Evolutionary conservation across 2,797 vertebrate species (phyloP).

Genomic region (Chrosomus eos): DNA sequence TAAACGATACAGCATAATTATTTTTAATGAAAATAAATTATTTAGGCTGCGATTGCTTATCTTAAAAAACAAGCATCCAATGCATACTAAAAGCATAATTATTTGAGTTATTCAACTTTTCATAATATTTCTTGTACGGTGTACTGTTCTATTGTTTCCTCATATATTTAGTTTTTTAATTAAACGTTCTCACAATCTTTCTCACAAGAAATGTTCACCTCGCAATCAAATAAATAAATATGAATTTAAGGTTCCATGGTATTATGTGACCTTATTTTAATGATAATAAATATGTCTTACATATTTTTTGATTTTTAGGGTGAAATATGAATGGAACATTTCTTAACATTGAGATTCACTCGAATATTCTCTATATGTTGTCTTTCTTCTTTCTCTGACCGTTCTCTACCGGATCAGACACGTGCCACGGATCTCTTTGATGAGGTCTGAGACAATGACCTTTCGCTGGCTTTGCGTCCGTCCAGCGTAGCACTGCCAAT

Average conservation of each 20-base stretch:
- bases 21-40: not conserved
- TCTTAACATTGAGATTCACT: not conserved
- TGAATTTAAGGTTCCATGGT: not conserved
- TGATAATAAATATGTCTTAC: not conserved
- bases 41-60: not conserved
- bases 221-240: not conserved
- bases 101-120: not conserved
- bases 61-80: not conserved
- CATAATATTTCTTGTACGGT: not conserved
- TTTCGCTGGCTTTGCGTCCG: constrained; percentile 68
- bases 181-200: too few relatives aligned
- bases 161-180: not conserved
- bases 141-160: not conserved
- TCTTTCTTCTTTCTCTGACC: not conserved
- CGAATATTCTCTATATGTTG: not conserved
- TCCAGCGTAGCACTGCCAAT: constrained; percentile 68
- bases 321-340: not conserved
- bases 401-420: constrained; percentile 42
- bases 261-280: not conserved
- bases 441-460: constrained; percentile 70
- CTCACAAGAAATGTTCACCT: not conserved
- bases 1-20: not conserved
- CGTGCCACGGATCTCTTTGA: constrained; percentile 68
- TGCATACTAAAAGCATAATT: not conserved
- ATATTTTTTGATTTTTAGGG: not conserved